Evolutionary conservation across 2,888 invertebrate species (phyloP).

Genomic region (Cistogaster globosa): DNA sequence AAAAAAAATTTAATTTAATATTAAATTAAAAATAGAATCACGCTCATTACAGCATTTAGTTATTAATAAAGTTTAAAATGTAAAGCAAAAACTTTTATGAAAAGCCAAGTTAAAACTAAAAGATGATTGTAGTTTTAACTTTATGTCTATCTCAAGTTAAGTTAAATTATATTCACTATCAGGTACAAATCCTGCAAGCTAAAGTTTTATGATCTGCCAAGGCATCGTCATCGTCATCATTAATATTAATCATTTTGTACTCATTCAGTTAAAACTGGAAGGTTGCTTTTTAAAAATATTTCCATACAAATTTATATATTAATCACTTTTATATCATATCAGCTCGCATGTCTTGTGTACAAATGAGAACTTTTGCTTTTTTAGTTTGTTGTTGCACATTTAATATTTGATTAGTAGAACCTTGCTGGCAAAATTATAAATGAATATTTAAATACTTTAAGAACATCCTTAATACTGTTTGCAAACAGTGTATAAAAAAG

Average conservation of each 20-base stretch:
- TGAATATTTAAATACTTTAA: slow-evolving; percentile 35
- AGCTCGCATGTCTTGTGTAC: background rate
- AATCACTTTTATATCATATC: background rate
- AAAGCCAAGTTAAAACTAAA: slow-evolving; percentile 1
- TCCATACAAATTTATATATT: background rate
- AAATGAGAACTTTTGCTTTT: background rate
- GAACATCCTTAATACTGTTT: background rate
- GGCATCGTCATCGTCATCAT: background rate
- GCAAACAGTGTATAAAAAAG: background rate
- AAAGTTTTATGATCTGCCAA: background rate
- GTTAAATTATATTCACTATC: slow-evolving; percentile 1
- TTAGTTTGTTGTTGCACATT: background rate
- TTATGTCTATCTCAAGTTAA: slow-evolving; percentile 15
- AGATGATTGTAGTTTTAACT: background rate
- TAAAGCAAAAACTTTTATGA: slow-evolving; percentile 13
- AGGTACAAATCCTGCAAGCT: background rate
- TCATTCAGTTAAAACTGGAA: background rate
- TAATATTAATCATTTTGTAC: slow-evolving; percentile 39
- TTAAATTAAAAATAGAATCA: too few species aligned
- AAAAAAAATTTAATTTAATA: too few species aligned
- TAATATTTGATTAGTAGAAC: slow-evolving; percentile 25
- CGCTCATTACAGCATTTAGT: slow-evolving; percentile 2
- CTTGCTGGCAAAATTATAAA: slow-evolving; percentile 6
- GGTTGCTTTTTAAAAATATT: background rate
- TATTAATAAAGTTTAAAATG: background rate